These are phyloP conservation scores for Dromiciops gliroides DNA, from an alignment of 2,113 vertebrate genomes.

Conservation along the genomic window DNA sequence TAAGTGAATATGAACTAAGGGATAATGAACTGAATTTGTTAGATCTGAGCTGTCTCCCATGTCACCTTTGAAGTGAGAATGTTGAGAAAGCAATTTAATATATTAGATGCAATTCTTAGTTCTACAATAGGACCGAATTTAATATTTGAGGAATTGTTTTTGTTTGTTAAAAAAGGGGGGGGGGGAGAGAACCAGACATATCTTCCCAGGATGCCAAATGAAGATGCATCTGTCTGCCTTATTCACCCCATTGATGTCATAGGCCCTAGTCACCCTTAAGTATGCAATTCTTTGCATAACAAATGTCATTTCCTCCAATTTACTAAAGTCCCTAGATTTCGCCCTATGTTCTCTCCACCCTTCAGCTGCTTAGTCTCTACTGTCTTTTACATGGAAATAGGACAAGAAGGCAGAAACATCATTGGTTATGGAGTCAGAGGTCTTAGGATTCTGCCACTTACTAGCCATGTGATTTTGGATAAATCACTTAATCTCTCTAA, in stretches of 20 bases:
- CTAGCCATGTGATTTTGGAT: neutral
- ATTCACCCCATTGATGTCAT: neutral
- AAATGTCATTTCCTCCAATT: neutral
- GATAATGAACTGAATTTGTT: neutral
- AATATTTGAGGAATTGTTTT: conserved; percentile 23
- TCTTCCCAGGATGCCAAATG: conserved; percentile 4
- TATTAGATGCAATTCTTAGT: neutral
- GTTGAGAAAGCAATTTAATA: conserved; percentile 26
- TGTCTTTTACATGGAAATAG: neutral
- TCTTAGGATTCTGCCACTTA: neutral
- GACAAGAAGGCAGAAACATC: neutral
- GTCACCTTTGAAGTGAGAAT: neutral
- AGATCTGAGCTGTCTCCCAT: neutral
- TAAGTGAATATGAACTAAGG: neutral
- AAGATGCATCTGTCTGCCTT: conserved; percentile 42
- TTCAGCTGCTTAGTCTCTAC: neutral
- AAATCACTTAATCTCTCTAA: neutral
- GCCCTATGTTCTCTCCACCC: neutral
- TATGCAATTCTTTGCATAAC: neutral
- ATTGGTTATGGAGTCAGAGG: neutral
- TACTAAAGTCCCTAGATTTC: conserved; percentile 1
- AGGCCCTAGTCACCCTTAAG: neutral
- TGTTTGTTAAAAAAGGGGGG: neutral
- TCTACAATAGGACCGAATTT: conserved; percentile 14
- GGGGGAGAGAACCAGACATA: neutral